phyloP scores from a whole-genome alignment of 2,797 vertebrate species.

The Darevskia mixta region DNA sequence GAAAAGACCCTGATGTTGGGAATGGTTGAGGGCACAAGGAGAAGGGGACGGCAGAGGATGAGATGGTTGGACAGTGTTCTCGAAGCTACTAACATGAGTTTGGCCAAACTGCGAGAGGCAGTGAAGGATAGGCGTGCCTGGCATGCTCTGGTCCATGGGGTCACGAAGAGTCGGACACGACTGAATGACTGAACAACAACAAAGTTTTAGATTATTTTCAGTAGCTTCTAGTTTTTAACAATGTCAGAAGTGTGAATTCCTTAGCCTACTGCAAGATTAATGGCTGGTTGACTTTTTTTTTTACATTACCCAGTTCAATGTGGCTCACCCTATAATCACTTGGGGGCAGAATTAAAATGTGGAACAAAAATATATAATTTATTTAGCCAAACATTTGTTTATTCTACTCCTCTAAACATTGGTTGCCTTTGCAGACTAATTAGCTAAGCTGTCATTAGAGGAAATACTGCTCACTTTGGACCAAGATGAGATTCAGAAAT shows the following conservation, averaged over 20 bases:
- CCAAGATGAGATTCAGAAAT: conserved; percentile 30
- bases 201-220: not conserved
- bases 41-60: too few species aligned
- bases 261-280: conserved; percentile 10
- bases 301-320: not conserved
- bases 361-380: conserved; percentile 16
- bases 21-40: too few species aligned
- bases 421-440: conserved; percentile 26
- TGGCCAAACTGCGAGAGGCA: too few species aligned
- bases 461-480: conserved; percentile 3
- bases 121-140: too few species aligned
- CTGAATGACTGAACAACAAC: too few species aligned
- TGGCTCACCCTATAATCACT: not conserved
- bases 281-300: conserved; percentile 20
- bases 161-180: too few species aligned
- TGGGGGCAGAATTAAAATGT: not conserved
- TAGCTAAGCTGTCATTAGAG: conserved; percentile 18
- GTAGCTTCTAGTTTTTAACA: conserved; percentile 4
- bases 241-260: conserved; percentile 24
- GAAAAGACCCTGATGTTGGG: too few species aligned
- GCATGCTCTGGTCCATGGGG: too few species aligned
- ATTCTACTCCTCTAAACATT: conserved; percentile 6
- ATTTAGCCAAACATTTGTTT: conserved; percentile 21
- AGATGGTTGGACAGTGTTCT: too few species aligned
- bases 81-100: too few species aligned